phyloP scores from a whole-genome alignment of 2,888 invertebrate genomes.

The Malachius bipustulatus region DNA sequence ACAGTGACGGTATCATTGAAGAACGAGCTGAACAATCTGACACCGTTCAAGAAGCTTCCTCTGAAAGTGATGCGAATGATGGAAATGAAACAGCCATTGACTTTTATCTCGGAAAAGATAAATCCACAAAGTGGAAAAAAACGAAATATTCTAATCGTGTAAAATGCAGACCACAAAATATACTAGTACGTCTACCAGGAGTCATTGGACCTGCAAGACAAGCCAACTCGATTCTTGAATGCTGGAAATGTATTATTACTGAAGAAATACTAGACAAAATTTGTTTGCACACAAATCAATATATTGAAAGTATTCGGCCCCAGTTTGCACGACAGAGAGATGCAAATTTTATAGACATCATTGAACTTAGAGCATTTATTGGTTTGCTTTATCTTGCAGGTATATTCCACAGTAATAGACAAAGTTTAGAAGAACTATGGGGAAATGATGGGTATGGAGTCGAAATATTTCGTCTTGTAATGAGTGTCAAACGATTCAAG shows the following conservation, averaged over 20 bases:
- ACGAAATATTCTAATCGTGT: conserved; percentile 1
- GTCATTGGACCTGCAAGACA: conserved; percentile 3
- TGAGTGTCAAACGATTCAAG: neutral
- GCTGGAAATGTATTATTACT: neutral
- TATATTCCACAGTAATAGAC: conserved; percentile 3
- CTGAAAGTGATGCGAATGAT: conserved; percentile 2
- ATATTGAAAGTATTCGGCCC: conserved; percentile 1
- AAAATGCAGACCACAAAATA: neutral
- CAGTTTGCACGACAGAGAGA: neutral
- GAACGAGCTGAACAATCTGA: neutral
- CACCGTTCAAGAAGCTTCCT: conserved; percentile 3
- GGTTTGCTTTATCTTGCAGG: conserved; percentile 2
- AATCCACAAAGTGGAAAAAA: conserved; percentile 1
- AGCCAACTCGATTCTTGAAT: conserved; percentile 3
- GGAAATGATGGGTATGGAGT: conserved; percentile 1
- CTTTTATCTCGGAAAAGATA: conserved; percentile 1
- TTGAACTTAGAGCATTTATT: conserved; percentile 1
- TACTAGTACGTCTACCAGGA: conserved; percentile 1
- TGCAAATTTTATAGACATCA: conserved; percentile 1
- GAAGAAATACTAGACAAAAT: neutral
- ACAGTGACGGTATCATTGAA: conserved; percentile 3
- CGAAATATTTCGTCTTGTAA: conserved; percentile 1
- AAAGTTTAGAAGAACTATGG: neutral
- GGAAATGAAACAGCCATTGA: conserved; percentile 2
- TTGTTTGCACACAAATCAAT: conserved; percentile 2